Percentiles rank a stretch among this genome's conserved stretches.
These are phyloP conservation scores for Druon quercuslanigerum DNA, from an alignment of 1,140 invertebrate species.

Conservation along the genomic window DNA sequence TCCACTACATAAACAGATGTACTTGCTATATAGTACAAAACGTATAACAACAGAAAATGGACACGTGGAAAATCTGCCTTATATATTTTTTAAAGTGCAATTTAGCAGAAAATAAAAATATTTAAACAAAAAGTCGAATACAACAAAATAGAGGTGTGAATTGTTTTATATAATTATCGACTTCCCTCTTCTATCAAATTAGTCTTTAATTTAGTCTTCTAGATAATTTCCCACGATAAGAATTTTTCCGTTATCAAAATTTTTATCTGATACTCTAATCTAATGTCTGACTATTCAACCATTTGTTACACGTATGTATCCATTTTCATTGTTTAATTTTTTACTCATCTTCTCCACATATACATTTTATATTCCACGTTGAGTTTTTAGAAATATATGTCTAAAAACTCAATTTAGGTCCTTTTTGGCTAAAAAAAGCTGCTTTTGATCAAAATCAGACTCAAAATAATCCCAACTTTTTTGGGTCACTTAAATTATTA, in stretches of 20 bases:
- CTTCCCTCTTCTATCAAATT: slow-evolving; percentile 13
- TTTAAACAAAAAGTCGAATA: not conserved
- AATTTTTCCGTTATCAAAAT: not conserved
- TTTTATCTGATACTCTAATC: slow-evolving; percentile 2
- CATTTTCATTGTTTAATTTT: too few species aligned
- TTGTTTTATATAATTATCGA: too few species aligned
- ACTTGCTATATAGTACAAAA: not conserved
- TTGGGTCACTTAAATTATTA: too few species aligned
- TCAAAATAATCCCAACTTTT: too few species aligned
- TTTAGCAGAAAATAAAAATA: not conserved
- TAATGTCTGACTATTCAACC: slow-evolving; percentile 1
- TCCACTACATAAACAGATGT: not conserved
- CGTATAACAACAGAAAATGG: not conserved
- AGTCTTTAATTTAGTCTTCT: not conserved
- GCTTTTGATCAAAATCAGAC: too few species aligned
- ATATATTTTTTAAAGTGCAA: not conserved
- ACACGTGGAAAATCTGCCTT: slow-evolving; percentile 7
- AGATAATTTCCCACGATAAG: not conserved
- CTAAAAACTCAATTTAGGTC: too few species aligned
- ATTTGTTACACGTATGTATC: too few species aligned
- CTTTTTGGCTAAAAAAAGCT: too few species aligned
- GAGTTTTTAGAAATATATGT: too few species aligned
- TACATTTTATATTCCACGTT: too few species aligned
- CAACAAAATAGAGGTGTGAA: not conserved
- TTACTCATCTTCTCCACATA: too few species aligned